These are phyloP conservation scores for Theropithecus gelada DNA, from an alignment of 2,113 vertebrate species.

Conservation along the genomic window DNA sequence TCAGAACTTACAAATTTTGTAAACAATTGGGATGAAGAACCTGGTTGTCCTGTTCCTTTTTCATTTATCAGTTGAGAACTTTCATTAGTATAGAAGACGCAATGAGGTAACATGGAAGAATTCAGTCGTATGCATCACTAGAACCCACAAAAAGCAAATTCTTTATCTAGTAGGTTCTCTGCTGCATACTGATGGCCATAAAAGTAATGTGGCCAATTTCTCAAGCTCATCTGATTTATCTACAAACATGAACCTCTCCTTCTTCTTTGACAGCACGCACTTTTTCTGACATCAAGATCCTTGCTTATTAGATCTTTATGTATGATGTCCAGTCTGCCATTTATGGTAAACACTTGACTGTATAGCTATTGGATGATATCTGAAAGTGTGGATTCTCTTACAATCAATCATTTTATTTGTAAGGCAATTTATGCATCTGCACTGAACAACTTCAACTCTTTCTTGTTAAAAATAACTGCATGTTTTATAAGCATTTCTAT, in stretches of 20 bases:
- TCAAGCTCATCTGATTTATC: neutral
- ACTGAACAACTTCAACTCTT: slow-evolving; percentile 45
- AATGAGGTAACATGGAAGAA: neutral
- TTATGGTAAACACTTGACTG: neutral
- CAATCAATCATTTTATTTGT: slow-evolving; percentile 41
- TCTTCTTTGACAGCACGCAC: neutral
- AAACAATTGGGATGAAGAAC: neutral
- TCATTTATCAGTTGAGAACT: neutral
- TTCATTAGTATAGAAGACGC: neutral
- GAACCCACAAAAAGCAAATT: neutral
- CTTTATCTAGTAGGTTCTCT: neutral
- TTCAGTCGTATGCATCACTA: neutral
- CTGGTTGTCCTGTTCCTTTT: neutral
- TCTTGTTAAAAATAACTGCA: slow-evolving; percentile 71
- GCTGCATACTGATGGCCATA: neutral
- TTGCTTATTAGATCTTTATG: neutral
- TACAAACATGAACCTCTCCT: neutral
- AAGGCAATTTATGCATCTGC: slow-evolving; percentile 49
- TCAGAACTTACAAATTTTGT: neutral
- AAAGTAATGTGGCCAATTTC: neutral
- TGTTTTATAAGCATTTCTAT: slow-evolving; percentile 67
- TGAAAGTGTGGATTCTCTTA: neutral
- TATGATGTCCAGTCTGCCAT: too few species aligned
- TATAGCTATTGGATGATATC: neutral
- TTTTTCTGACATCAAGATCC: neutral